Percentiles rank a stretch among this genome's conserved stretches.
These are phyloP conservation scores for Pelochelys cantorii DNA, from an alignment of 2,797 vertebrate species.

Conservation along the genomic window DNA sequence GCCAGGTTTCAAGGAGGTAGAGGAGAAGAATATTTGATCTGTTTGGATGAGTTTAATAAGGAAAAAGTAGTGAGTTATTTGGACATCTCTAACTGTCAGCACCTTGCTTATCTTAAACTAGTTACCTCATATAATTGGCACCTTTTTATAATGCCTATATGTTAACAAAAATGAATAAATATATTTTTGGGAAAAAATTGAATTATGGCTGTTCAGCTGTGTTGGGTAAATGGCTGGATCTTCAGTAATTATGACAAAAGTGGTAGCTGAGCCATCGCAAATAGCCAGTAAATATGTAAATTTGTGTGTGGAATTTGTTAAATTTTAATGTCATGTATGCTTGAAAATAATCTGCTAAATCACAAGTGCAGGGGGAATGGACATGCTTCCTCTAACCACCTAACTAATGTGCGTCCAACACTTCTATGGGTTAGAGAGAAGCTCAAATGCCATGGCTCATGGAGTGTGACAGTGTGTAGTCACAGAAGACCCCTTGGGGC, in stretches of 20 bases:
- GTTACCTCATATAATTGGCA: background rate
- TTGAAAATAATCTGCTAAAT: background rate
- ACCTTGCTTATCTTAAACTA: background rate
- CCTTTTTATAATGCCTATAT: background rate
- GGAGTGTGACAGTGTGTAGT: background rate
- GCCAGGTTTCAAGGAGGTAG: background rate
- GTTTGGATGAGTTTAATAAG: background rate
- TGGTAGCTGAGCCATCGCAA: background rate
- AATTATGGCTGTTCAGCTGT: background rate
- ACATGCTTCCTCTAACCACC: background rate
- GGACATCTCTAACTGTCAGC: background rate
- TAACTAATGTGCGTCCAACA: background rate
- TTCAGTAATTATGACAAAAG: background rate
- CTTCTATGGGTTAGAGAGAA: background rate
- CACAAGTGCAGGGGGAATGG: background rate
- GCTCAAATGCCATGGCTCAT: background rate
- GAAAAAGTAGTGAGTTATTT: background rate
- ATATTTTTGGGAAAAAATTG: rapidly evolving
- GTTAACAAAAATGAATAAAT: background rate
- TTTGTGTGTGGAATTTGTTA: background rate
- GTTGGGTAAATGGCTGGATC: background rate
- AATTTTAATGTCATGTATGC: background rate
- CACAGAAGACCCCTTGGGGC: too few relatives aligned
- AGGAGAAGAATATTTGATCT: background rate
- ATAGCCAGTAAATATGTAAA: background rate